Evolutionary conservation across 2,113 vertebrate genomes (phyloP), one percentile per base, ranked within the genome.

Genomic region (Lophotis ruficrista): DNA sequence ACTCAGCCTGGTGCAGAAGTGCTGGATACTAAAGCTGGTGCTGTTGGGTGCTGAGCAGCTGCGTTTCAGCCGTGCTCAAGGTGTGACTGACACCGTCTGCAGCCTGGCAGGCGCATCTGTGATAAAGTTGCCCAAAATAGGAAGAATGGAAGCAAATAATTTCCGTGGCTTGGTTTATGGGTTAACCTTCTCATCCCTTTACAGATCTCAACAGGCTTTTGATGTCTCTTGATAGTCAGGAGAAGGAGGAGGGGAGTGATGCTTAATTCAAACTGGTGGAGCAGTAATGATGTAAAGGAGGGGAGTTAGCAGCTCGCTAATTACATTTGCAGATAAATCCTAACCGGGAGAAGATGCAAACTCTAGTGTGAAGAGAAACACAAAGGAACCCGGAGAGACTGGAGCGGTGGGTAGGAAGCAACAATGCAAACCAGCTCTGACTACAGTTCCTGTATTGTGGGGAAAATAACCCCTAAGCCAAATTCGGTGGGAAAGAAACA

Each of bases 91-190:
- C 61, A 33, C 83, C 50, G 45, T 6, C 70, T 78, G 83, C 90
- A 94, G 76, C 82, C 94, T 93, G 88, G 92, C 90, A 13, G 89
- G 57, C 5, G 1, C 51, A 30, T 35, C 77, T 89, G 54, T 7
- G 30, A 19, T 19, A 48, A 71, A 91, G 70, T 75, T 70, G 14
- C 68, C 71, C 79, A 12, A 48, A 93, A 86, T 37, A 64, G 33
- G 75, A 47, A 58, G 68, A 78, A 48, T 8, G 37, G 88, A 35
- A 45, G 73, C 35, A 86, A 94, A 66, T 62, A 4, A 88, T 89
- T 86, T 25, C 76, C 25, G 28, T 81, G 79, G 28, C 10, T 90
- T 70, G 64, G 64, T 83, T 93, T 77, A 62, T 35, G 79, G 33
- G 35, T 62, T 87, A 83, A 54, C 23, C 24, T 76, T 20, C 66